Evolutionary conservation across 1,140 invertebrate species (phyloP).

Genomic region (Drosophila lacteicornis): DNA sequence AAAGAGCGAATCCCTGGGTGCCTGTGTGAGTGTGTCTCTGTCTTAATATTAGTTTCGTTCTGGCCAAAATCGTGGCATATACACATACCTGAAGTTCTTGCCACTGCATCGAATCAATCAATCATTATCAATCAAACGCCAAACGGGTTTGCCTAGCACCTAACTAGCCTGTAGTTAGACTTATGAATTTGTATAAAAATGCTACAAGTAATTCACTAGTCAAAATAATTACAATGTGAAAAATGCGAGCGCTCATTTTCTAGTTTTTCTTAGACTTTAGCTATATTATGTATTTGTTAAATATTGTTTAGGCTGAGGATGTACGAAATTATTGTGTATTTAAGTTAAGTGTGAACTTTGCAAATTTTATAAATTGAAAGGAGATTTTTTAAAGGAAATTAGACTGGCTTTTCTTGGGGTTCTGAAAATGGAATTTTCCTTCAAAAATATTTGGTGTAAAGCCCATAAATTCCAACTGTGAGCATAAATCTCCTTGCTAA

Average conservation of each 20-base stretch:
- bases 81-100: constrained; percentile 50
- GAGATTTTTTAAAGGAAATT: constrained; percentile 6
- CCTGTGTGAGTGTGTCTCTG: constrained; percentile 3
- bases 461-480: constrained; percentile 34
- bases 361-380: constrained; percentile 10
- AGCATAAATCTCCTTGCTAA: constrained; percentile 46
- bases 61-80: constrained; percentile 77
- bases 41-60: constrained; percentile 59
- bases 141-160: constrained; percentile 73
- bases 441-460: constrained; percentile 7
- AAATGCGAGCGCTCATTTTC: constrained; percentile 74
- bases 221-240: constrained; percentile 83
- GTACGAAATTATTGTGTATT: constrained; percentile 36
- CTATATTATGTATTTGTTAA: constrained; percentile 42
- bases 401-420: background rate
- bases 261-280: constrained; percentile 56
- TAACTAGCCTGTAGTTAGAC: constrained; percentile 44
- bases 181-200: constrained; percentile 36
- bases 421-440: background rate
- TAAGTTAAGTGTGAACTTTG: constrained; percentile 17
- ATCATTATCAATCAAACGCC: constrained; percentile 54
- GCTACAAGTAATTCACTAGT: constrained; percentile 82
- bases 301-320: constrained; percentile 62
- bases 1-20: background rate
- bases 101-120: constrained; percentile 48